A percentile compares a stretch with the other conserved stretches of the same genome.
These are phyloP conservation scores for Drosophila willistoni DNA, from an alignment of 1,140 invertebrate genomes.

Conservation along the genomic window DNA sequence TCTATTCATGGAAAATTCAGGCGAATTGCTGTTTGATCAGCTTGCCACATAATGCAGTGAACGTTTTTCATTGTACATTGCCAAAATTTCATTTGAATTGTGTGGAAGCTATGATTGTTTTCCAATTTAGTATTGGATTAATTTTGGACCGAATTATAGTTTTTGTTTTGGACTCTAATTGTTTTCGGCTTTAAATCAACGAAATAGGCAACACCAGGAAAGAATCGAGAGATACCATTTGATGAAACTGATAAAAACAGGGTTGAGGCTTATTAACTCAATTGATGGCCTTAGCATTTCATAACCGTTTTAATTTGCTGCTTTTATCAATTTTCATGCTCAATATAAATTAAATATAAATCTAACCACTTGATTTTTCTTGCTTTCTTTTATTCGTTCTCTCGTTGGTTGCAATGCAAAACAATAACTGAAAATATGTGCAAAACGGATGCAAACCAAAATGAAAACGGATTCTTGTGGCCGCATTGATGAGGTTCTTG, in stretches of 20 bases:
- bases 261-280: no score
- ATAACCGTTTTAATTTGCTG: no score
- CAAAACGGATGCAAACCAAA: constrained; percentile 39
- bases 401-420: constrained; percentile 15
- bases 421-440: constrained; percentile 26
- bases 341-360: not conserved
- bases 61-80: not conserved
- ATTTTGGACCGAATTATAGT: no score
- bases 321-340: not conserved
- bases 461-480: constrained; percentile 44
- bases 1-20: not conserved
- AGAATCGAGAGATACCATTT: no score
- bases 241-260: no score
- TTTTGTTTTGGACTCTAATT: no score
- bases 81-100: not conserved
- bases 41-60: not conserved
- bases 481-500: constrained; percentile 55
- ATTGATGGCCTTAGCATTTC: no score
- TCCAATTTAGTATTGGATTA: not conserved
- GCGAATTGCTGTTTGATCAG: not conserved
- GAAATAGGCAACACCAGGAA: no score
- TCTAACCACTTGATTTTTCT: not conserved
- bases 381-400: not conserved
- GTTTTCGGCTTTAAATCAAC: no score
- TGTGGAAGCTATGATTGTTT: not conserved